These are phyloP conservation scores for Alectura lathami DNA, from an alignment of 2,113 vertebrate species.

Conservation along the genomic window DNA sequence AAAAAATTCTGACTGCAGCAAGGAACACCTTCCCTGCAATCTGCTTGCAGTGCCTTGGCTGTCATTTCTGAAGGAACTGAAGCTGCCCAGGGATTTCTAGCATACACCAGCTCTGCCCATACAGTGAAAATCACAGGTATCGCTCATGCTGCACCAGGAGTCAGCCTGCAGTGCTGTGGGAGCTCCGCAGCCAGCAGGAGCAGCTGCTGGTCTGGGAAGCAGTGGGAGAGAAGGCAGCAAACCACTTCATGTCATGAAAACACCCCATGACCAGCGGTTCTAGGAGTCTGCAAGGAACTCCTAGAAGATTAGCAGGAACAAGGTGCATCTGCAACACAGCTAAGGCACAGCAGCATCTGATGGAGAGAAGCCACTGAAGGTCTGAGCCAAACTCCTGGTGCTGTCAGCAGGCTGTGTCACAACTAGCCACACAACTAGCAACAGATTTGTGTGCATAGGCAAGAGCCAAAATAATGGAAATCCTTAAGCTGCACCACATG, in stretches of 20 bases:
- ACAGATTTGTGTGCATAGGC: background rate
- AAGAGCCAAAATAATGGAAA: background rate
- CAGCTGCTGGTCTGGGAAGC: background rate
- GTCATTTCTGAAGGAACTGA: background rate
- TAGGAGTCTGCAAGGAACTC: background rate
- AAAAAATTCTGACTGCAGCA: background rate
- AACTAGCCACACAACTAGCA: background rate
- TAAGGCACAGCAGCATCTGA: background rate
- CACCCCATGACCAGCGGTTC: background rate
- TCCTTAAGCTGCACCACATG: background rate
- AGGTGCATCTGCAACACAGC: background rate
- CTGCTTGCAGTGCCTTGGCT: background rate
- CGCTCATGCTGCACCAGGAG: background rate
- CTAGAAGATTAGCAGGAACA: background rate
- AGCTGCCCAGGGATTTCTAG: conserved; percentile 8
- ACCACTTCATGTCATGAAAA: background rate
- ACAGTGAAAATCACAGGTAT: background rate
- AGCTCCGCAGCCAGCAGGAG: background rate
- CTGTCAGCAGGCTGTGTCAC: background rate
- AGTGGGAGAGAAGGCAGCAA: background rate
- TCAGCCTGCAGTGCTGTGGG: background rate
- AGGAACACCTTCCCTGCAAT: conserved; percentile 21
- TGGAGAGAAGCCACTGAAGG: background rate
- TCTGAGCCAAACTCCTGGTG: accelerated
- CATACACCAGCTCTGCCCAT: background rate